Evolutionary conservation across 1,140 invertebrate genomes (phyloP), one percentile per base, ranked within the genome.

Genomic region (Pseudomyrmex cubaensis): DNA sequence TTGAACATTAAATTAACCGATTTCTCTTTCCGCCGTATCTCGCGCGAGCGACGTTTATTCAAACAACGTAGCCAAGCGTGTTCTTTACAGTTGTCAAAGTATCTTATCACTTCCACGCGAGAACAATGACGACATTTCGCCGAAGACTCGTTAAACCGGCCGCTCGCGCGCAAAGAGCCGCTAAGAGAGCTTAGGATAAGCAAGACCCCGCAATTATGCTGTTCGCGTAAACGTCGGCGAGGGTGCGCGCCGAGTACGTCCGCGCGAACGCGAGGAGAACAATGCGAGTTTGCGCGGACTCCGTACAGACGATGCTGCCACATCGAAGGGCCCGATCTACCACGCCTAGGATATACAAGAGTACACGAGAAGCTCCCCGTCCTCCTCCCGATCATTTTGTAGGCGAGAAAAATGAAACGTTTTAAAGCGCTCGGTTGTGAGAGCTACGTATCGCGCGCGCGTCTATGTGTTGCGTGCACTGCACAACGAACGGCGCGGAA

Each of bases 301-400:
- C 46, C 25, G 69, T 22, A 52, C 22, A 82, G 25, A 59, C 48
- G 25, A 25, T 35, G 3, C 4, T 35, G 70, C 10, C 22, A 82
- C 78, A 82, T 82, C 67, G 44, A 7, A 35, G 56, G 35, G 69
- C 57, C 61, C 62, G 54, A 82, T 82, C 59, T 82, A 83, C 78
- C 83, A 83, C 78, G 83, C 83, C 83, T 82, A 72, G 77, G n/a
- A 25, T 73, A 25, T 73, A 46, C 48, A 69, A 54, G 83, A 67
- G 13, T 13, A 17, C 62, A 20, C 76, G 35, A 64, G 44, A 35
- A 35, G 35, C 5, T 35, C 5, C 35, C 35, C 35, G 35, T 35
- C 35, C 35, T 35, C 35, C 35, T 7, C 35, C 57, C 57, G 35
- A 35, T 78, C 59, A 73, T 35, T 80, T 50, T 54, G 35, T 69